Percentiles rank a stretch among this genome's conserved stretches.
phyloP scores from a whole-genome alignment of 2,113 vertebrate genomes.

The Plectropomus leopardus region DNA sequence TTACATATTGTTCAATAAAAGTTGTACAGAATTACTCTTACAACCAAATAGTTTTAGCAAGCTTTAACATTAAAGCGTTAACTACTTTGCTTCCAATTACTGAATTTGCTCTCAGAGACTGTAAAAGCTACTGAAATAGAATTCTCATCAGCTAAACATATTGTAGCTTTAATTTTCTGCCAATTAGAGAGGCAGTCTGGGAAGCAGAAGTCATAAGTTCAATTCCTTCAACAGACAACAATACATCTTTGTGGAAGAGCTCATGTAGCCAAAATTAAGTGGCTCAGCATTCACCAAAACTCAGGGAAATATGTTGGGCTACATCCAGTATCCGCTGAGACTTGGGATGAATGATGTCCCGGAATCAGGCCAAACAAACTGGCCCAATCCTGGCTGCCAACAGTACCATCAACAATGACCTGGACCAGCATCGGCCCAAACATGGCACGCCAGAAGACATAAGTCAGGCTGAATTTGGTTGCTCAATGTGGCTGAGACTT shows the following conservation, averaged over 20 bases:
- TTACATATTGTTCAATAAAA: constrained; percentile 6
- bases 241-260: background rate
- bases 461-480: too few relatives aligned
- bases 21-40: constrained; percentile 23
- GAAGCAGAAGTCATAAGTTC: background rate
- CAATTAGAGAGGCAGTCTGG: background rate
- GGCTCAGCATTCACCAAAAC: too few relatives aligned
- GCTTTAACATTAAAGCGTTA: constrained; percentile 31
- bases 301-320: too few relatives aligned
- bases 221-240: background rate
- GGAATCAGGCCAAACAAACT: too few relatives aligned
- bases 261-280: too few relatives aligned
- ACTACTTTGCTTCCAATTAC: constrained; percentile 34
- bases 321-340: too few relatives aligned
- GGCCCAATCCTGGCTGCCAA: too few relatives aligned
- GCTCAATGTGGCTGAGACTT: too few relatives aligned
- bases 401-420: too few relatives aligned
- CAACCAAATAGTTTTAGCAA: constrained; percentile 15
- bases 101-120: constrained; percentile 23
- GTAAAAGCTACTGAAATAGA: constrained; percentile 15
- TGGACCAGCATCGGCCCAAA: too few relatives aligned
- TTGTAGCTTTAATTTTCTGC: constrained; percentile 3
- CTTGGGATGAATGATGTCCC: too few relatives aligned
- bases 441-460: too few relatives aligned
- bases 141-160: constrained; percentile 11